Evolutionary conservation across 2,797 vertebrate species (phyloP).

Genomic region (Momotus momota): DNA sequence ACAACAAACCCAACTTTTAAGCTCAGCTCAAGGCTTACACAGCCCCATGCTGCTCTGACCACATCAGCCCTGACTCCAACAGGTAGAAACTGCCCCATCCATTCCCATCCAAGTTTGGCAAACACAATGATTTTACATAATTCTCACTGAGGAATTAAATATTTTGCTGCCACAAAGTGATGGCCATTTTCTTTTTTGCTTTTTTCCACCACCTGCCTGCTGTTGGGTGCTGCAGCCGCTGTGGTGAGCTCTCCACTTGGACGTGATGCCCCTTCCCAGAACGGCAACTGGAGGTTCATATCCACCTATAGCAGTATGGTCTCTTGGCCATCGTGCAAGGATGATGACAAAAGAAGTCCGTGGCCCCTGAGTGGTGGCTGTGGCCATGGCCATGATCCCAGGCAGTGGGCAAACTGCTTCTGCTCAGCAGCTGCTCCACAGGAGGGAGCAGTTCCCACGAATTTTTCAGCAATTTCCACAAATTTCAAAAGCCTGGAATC

Average conservation of each 20-base stretch:
- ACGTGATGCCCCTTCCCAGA: fast-evolving
- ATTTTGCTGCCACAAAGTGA: background rate
- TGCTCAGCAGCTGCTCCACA: slow-evolving; percentile 57
- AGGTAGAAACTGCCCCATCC: background rate
- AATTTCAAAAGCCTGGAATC: background rate
- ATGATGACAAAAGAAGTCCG: background rate
- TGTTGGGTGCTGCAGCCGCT: background rate
- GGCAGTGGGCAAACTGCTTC: background rate
- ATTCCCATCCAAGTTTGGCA: background rate
- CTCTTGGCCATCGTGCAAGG: fast-evolving
- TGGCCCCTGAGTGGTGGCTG: background rate
- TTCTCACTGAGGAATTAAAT: background rate
- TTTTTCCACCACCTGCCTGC: background rate
- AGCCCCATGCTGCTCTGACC: background rate
- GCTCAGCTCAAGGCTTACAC: no score
- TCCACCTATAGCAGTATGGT: fast-evolving
- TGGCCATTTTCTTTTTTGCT: background rate
- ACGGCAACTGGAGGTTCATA: background rate
- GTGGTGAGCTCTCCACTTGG: background rate
- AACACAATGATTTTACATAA: background rate
- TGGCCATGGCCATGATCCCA: background rate
- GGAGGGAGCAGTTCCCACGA: slow-evolving; percentile 54
- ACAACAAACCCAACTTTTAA: background rate
- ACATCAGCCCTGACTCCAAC: background rate
- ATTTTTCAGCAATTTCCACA: background rate